Conservation (phyloP, 2,113 vertebrate species). For the Struthio camelus region DNA sequence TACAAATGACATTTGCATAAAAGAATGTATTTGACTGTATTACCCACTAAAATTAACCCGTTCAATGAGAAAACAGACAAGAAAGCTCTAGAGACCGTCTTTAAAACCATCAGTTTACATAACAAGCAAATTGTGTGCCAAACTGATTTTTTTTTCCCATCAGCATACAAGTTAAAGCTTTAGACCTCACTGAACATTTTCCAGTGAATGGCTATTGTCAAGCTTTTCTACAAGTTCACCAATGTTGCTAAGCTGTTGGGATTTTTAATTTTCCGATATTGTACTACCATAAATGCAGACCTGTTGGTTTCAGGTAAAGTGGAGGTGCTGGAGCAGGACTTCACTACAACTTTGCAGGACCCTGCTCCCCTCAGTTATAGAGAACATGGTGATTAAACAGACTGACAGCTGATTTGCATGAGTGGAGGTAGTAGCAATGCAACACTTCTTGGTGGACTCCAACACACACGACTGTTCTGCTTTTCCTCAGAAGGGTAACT, state of each 20-base stretch:
- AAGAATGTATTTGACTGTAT: not conserved
- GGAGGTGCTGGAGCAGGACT: too few relatives aligned
- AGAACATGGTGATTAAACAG: too few relatives aligned
- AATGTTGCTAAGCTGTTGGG: too few relatives aligned
- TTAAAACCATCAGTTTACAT: not conserved
- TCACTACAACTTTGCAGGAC: too few relatives aligned
- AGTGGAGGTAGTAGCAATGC: too few relatives aligned
- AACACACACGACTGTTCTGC: too few relatives aligned
- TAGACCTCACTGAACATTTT: not conserved
- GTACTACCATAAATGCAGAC: too few relatives aligned
- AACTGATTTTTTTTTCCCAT: not conserved
- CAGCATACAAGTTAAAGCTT: not conserved
- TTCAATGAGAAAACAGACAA: not conserved
- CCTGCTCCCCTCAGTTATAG: too few relatives aligned
- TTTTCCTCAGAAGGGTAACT: too few relatives aligned
- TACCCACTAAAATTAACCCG: not conserved
- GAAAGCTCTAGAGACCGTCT: not conserved
- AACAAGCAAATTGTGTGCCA: not conserved
- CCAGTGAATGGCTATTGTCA: not conserved
- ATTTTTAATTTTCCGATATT: not conserved
- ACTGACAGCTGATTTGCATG: too few relatives aligned
- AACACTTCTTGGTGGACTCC: too few relatives aligned
- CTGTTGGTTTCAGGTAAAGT: too few relatives aligned
- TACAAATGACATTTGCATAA: not conserved
- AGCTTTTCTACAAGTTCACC: not conserved